Evolutionary conservation across 2,797 vertebrate genomes (phyloP), one percentile per base, ranked within the genome.

Genomic region (Smutsia temminckii): DNA sequence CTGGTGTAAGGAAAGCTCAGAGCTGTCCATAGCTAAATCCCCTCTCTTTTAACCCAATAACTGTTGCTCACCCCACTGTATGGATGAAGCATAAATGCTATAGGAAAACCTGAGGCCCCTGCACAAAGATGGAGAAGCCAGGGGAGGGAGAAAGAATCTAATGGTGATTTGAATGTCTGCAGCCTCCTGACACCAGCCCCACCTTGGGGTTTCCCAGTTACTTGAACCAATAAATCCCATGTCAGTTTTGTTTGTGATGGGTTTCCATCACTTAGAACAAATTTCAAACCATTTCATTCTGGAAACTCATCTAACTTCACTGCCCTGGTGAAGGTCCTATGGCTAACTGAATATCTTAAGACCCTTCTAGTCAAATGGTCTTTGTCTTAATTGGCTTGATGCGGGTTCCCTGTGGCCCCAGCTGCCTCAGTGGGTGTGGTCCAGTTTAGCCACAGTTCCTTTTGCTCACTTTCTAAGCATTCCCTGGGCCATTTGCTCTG

Each of bases 401-500:
- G 3, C 6, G 27, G 34, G 53, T 4, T 6, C 59, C 49, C 59
- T 10, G 40, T 18, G 85, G 18, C 37, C 25, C 5, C 40, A 8
- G 37, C 11, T 8, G 27, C n/a, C 21, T 6, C 23, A 3, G 8
- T 66, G 40, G 2, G 57, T 27, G 34, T 12, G 23, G 69, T 5
- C 59, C 18, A 8, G 25, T 6, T 32, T 37, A 12, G 46, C 79
- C 55, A 1, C 29, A 46, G 84, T 2, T 40, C 53, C 3, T 17
- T 23, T 27, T 27, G 34, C 4, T 85, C 51, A 16, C 34, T 57
- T 23, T 37, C 40, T 13, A 8, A 69, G 37, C 8, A 1, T 51
- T n/a, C 0, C 5, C 29, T 2, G 6, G 4, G 4, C 27, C 5
- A 46, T 7, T 23, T n/a, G 46, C 88, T 59, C 29, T 3, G 1